Evolutionary conservation across 2,113 vertebrate genomes (phyloP).

Genomic region (Puntigrus tetrazona): DNA sequence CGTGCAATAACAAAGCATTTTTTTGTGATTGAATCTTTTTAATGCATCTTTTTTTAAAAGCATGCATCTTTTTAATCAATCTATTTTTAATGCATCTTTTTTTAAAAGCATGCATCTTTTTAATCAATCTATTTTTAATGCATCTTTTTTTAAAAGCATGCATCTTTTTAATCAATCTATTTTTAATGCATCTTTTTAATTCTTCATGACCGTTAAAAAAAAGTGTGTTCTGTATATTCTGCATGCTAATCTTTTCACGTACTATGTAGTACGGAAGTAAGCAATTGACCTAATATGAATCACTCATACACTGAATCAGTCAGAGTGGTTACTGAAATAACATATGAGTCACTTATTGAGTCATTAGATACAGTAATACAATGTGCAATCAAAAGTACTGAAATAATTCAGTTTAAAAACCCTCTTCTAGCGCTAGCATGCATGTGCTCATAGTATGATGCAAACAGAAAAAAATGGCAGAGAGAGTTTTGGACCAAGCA

Average conservation of each 20-base stretch:
- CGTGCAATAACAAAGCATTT: too few species aligned
- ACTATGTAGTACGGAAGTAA: background rate
- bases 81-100: too few species aligned
- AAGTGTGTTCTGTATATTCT: background rate
- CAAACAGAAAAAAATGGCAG: background rate
- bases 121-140: too few species aligned
- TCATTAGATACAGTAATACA: background rate
- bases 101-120: too few species aligned
- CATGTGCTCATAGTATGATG: background rate
- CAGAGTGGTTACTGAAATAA: background rate
- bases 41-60: too few species aligned
- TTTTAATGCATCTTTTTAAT: too few species aligned
- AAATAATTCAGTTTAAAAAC: too few species aligned
- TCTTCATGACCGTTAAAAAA: background rate
- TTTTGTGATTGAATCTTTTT: too few species aligned
- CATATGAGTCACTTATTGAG: background rate
- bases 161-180: too few species aligned
- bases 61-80: too few species aligned
- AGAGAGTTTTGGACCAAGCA: background rate
- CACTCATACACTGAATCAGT: background rate
- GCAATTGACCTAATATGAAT: background rate
- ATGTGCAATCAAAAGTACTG: background rate
- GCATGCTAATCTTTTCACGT: background rate
- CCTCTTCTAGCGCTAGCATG: background rate
- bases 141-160: too few species aligned